phyloP scores from a whole-genome alignment of 1,140 invertebrate genomes.

The Camponotus floridanus region DNA sequence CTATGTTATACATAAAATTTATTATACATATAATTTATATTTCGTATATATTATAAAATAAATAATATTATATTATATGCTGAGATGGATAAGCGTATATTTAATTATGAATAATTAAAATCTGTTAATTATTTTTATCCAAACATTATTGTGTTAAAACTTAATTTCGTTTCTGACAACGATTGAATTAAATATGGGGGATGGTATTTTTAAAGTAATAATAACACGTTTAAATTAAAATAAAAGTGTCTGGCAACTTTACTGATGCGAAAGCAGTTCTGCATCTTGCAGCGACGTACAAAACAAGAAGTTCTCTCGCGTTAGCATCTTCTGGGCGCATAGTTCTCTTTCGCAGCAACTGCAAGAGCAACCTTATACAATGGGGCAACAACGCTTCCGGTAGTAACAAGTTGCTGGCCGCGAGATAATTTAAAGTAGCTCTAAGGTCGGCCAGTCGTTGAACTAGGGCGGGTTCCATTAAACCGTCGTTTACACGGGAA shows the following conservation, averaged over 20 bases:
- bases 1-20: not conserved
- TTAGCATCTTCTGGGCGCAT: constrained; percentile 18
- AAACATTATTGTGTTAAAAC: not conserved
- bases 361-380: constrained; percentile 31
- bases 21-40: not conserved
- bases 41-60: not conserved
- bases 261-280: constrained; percentile 18
- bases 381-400: constrained; percentile 5
- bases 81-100: not conserved
- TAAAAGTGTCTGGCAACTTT: not conserved
- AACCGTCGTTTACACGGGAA: constrained; percentile 62
- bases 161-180: not conserved
- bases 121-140: not conserved
- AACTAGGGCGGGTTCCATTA: constrained; percentile 71
- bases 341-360: constrained; percentile 38
- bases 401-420: constrained; percentile 60
- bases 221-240: constrained; percentile 22
- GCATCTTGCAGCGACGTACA: constrained; percentile 23
- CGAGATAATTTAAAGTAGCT: constrained; percentile 73
- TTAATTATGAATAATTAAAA: not conserved
- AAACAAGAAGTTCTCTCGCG: constrained; percentile 11
- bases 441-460: constrained; percentile 65
- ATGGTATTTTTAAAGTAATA: constrained; percentile 25
- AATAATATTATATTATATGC: not conserved
- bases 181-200: constrained; percentile 6